These are phyloP conservation scores for Melospiza georgiana DNA, from an alignment of 2,113 vertebrate species.

Conservation along the genomic window DNA sequence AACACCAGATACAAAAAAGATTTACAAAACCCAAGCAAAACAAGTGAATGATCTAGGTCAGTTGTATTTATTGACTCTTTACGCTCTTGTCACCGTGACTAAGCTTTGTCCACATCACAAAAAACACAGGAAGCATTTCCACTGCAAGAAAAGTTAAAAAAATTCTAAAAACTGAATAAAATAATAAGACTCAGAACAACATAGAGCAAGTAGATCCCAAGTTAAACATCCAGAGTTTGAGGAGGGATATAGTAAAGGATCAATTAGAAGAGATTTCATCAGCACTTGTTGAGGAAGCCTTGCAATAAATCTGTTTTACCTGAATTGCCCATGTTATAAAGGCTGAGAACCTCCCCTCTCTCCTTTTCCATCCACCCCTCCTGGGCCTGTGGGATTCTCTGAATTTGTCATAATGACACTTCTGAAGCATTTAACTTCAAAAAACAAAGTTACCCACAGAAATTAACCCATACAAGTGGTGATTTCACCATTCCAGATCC, in stretches of 20 bases:
- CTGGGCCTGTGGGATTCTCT: accelerated
- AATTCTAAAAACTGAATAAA: no score
- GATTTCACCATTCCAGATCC: background rate
- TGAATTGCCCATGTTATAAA: background rate
- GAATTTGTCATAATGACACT: background rate
- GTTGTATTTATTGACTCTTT: slow-evolving; percentile 6
- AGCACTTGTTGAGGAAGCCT: background rate
- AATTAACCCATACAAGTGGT: background rate
- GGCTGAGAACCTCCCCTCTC: background rate
- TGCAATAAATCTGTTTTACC: background rate
- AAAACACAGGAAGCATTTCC: background rate
- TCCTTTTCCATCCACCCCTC: background rate
- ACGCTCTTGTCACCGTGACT: background rate
- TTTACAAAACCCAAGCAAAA: slow-evolving; percentile 16
- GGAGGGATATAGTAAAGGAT: background rate
- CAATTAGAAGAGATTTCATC: background rate
- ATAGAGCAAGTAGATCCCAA: background rate
- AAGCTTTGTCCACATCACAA: background rate
- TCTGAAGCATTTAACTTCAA: background rate
- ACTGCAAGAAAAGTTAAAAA: background rate
- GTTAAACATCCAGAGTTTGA: background rate
- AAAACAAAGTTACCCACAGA: background rate
- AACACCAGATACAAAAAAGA: background rate
- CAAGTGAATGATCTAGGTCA: background rate
- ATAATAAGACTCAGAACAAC: background rate